These are phyloP conservation scores for Pseudomyrmex dendroicus DNA, from an alignment of 1,140 invertebrate genomes.

Conservation along the genomic window DNA sequence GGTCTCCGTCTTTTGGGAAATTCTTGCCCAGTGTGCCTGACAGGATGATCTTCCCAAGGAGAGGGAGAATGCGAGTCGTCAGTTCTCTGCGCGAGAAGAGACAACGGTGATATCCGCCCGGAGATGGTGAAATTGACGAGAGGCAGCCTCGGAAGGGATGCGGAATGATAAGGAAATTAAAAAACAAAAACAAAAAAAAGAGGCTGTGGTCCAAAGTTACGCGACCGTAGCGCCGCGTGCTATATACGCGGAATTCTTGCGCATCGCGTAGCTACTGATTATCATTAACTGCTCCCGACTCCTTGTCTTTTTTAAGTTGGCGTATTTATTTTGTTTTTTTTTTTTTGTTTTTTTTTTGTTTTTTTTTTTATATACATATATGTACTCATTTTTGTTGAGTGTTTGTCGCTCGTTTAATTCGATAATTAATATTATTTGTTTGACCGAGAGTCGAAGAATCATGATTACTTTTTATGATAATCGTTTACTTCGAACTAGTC, in stretches of 20 bases:
- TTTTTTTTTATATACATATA: constrained; percentile 23
- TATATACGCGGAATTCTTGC: not conserved
- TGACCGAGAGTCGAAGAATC: constrained; percentile 42
- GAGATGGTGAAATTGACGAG: constrained; percentile 22
- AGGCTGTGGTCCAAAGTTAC: constrained; percentile 33
- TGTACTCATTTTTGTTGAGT: constrained; percentile 53
- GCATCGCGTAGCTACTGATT: constrained; percentile 44
- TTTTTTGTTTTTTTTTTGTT: constrained; percentile 75
- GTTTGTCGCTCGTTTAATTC: constrained; percentile 34
- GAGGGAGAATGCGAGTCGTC: constrained; percentile 27
- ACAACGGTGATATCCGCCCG: constrained; percentile 32
- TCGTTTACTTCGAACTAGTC: constrained; percentile 72
- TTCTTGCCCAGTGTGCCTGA: constrained; percentile 1
- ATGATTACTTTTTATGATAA: constrained; percentile 55
- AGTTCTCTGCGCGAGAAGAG: constrained; percentile 1
- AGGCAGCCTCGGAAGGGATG: constrained; percentile 46
- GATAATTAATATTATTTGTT: constrained; percentile 48
- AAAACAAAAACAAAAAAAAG: constrained; percentile 1
- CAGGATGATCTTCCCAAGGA: constrained; percentile 22
- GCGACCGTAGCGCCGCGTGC: constrained; percentile 7
- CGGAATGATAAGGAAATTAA: not conserved
- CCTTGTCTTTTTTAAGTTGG: constrained; percentile 74
- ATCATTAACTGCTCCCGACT: constrained; percentile 46
- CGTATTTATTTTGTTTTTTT: constrained; percentile 81
- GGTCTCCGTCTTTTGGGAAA: constrained; percentile 25